Percentiles rank a stretch among this genome's conserved stretches.
These are phyloP conservation scores for Cantharis lateralis DNA, from an alignment of 2,888 invertebrate genomes.

Conservation along the genomic window DNA sequence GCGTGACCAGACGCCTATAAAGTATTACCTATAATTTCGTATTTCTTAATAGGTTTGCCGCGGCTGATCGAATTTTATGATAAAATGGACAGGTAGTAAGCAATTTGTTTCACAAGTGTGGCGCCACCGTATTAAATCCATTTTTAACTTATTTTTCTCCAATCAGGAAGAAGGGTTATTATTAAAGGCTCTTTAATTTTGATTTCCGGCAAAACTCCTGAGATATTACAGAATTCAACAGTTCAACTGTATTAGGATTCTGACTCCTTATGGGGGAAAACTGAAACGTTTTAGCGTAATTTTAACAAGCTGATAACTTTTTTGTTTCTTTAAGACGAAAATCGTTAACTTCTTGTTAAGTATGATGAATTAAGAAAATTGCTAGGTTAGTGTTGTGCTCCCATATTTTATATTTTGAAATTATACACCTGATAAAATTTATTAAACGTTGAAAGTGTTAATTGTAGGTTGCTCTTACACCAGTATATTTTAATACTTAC, in stretches of 20 bases:
- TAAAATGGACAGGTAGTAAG: constrained; percentile 13
- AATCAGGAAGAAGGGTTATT: neutral
- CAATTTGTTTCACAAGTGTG: constrained; percentile 17
- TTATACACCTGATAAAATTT: constrained; percentile 11
- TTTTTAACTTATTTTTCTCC: neutral
- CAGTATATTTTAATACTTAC: constrained; percentile 16
- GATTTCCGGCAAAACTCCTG: neutral
- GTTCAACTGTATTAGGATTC: no score
- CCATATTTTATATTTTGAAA: constrained; percentile 3
- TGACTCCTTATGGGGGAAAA: neutral
- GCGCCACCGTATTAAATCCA: constrained; percentile 8
- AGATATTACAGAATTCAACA: neutral
- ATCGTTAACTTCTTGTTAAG: constrained; percentile 1
- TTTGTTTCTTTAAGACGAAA: neutral
- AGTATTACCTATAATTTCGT: constrained; percentile 27
- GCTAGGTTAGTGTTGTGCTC: neutral
- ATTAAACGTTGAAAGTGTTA: constrained; percentile 27
- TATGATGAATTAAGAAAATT: constrained; percentile 8
- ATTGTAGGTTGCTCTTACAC: constrained; percentile 20
- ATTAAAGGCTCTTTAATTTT: neutral
- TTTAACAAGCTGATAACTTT: neutral
- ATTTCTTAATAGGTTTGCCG: constrained; percentile 25
- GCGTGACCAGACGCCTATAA: constrained; percentile 27
- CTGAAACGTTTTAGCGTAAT: neutral
- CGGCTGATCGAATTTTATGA: constrained; percentile 17